Evolutionary conservation across 2,888 invertebrate species (phyloP).

Genomic region (Agrenia bidenticulata): DNA sequence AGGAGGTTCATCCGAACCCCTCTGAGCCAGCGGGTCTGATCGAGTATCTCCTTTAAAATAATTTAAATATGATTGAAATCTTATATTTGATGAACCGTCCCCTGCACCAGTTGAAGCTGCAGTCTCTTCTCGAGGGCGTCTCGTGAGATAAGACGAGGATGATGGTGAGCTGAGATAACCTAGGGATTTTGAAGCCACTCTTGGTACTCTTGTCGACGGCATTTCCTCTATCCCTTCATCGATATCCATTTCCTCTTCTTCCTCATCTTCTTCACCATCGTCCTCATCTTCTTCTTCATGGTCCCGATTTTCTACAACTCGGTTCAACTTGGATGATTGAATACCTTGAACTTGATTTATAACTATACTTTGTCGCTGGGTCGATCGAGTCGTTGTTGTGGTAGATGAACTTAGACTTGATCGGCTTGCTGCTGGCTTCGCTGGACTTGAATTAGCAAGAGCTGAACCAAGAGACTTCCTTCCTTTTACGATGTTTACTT

Average conservation of each 20-base stretch:
- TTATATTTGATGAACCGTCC: background rate
- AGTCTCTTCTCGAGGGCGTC: too few species aligned
- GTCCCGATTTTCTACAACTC: background rate
- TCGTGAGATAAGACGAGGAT: too few species aligned
- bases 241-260: constrained; percentile 9
- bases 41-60: constrained; percentile 17
- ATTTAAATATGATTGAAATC: constrained; percentile 19
- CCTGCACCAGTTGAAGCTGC: background rate
- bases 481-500: too few species aligned
- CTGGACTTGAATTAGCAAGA: background rate
- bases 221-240: background rate
- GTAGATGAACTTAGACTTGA: background rate
- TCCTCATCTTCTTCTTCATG: constrained; percentile 6
- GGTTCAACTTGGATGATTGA: background rate
- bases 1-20: background rate
- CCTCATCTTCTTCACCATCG: constrained; percentile 8
- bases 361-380: background rate
- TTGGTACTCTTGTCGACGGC: too few species aligned
- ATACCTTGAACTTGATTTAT: background rate
- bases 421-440: background rate
- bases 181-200: too few species aligned
- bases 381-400: background rate
- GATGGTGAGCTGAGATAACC: too few species aligned
- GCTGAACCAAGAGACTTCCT: too few species aligned
- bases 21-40: constrained; percentile 6